phyloP scores from a whole-genome alignment of 2,113 vertebrate genomes.

The Irena cyanogastra region DNA sequence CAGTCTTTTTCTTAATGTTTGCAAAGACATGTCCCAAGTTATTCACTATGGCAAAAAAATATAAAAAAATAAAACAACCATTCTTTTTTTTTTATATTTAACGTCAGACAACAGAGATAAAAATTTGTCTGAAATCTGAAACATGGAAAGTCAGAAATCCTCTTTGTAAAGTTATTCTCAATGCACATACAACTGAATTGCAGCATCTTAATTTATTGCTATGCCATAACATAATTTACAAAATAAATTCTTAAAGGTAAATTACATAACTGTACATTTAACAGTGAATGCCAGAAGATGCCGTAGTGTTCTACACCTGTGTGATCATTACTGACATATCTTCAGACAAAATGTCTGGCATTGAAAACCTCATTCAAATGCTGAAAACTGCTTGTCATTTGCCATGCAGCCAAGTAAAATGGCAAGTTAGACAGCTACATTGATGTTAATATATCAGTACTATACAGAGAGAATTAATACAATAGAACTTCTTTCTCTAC shows the following conservation, averaged over 20 bases:
- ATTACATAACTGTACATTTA: background rate
- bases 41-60: background rate
- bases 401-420: background rate
- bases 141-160: background rate
- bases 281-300: background rate
- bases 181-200: background rate
- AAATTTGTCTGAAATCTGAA: background rate
- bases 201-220: background rate
- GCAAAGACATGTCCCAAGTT: background rate
- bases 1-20: background rate
- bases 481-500: background rate
- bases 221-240: background rate
- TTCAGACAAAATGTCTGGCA: background rate
- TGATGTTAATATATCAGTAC: background rate
- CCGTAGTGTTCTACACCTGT: background rate
- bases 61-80: rapidly evolving
- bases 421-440: background rate
- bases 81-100: background rate
- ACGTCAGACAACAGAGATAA: background rate
- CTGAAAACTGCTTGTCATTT: background rate
- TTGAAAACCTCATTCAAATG: background rate
- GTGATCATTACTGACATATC: background rate
- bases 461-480: background rate
- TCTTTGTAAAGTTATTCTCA: background rate
- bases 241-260: background rate